Evolutionary conservation across 2,797 vertebrate species (phyloP).

Genomic region (Morus bassanus): DNA sequence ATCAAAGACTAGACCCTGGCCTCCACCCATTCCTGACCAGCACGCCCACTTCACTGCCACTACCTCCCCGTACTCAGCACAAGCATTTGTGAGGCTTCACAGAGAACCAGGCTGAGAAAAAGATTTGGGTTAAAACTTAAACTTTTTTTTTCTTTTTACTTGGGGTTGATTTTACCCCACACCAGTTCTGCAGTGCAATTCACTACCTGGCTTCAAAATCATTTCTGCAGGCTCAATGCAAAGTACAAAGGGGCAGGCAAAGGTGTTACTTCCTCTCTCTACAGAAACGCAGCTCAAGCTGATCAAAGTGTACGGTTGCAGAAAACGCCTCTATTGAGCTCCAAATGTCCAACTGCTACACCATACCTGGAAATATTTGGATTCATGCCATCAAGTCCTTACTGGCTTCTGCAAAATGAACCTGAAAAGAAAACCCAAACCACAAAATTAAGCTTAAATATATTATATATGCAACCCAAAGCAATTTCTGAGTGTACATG

Average conservation of each 20-base stretch:
- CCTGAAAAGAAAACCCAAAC: not conserved
- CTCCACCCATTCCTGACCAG: not conserved
- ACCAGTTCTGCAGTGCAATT: not conserved
- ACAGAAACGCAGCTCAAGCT: not conserved
- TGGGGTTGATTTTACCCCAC: not conserved
- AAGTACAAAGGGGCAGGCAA: not conserved
- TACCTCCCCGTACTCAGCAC: fast-evolving
- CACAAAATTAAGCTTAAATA: not conserved
- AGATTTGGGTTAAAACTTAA: not conserved
- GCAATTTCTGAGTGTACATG: not conserved
- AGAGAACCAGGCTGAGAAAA: not conserved
- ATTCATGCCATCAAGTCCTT: not conserved
- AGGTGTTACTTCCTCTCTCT: not conserved
- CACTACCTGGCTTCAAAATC: not conserved
- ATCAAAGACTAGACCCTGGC: not conserved
- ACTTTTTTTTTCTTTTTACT: not conserved
- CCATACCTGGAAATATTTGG: not conserved
- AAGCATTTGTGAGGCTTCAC: not conserved
- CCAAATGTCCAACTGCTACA: not conserved
- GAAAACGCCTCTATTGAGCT: not conserved
- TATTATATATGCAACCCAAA: not conserved
- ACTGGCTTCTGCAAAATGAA: not conserved
- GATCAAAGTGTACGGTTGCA: not conserved
- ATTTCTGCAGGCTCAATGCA: not conserved
- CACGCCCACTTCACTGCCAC: not conserved